Evolutionary conservation across 2,797 vertebrate species (phyloP), one percentile per base, ranked within the genome.

Genomic region (Danio kyathit): DNA sequence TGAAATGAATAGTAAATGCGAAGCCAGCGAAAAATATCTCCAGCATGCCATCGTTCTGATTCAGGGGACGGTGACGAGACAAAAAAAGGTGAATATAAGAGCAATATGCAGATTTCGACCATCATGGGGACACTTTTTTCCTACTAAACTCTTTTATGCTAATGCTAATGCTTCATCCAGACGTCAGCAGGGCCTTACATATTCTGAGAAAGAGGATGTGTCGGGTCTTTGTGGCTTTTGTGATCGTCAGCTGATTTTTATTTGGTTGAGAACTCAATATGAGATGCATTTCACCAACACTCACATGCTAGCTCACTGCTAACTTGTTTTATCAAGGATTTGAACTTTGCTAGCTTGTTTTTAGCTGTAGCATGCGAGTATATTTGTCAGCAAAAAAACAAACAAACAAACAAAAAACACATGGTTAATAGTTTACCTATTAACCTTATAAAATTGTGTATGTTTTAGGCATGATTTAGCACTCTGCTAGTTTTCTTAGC

Each of bases 11-110:
- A 87, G 76, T 87, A 93, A 93, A 91, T 90, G 92, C 91, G 82
- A 90, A 91, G 91, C 88, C 89, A 92, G 93, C 92, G 6, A 38
- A 92, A 89, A 95, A 92, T 88, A 82, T 87, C 90, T 89, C 85
- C 86, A 79, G 83, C 84, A 90, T 82, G 89, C 57, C 29, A 0
- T 51, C 11, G 85, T 85, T 91, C 86, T 90, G 91, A 93, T 90
- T 93, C 56, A 76, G 89, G 89, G 91, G 90, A 92, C 86, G 76
- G 87, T 86, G 80, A 86, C 82, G 86, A 88, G 85, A 90, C 73
- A 80, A 86, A 88, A 90, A 83, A 84, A 82, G 86, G 89, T 87
- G 76, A 73, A 81, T 29, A 71, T 79, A 82, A 82, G 80, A 77
- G 69, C 66, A 76, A 80, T 66, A 66, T 83, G 57, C 29, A 69